phyloP scores from a whole-genome alignment of 2,113 vertebrate species.

The Argyrosomus japonicus region DNA sequence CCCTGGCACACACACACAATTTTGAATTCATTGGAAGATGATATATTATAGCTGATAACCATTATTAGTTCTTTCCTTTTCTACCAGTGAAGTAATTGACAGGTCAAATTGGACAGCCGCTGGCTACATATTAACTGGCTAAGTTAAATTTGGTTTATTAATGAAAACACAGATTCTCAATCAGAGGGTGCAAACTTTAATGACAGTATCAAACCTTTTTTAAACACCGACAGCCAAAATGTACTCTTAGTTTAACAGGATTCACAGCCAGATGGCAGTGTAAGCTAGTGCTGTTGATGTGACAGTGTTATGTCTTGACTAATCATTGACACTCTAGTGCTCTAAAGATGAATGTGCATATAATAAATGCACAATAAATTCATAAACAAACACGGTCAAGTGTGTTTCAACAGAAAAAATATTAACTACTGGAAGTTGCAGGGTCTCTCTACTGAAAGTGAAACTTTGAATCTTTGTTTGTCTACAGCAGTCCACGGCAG shows the following conservation, averaged over 20 bases:
- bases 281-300: not conserved
- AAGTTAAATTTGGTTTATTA: not conserved
- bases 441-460: not conserved
- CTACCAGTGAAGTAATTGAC: not conserved
- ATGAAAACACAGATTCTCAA: not conserved
- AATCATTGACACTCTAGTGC: constrained; percentile 26
- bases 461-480: not conserved
- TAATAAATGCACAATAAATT: not conserved
- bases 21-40: not conserved
- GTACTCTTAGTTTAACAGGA: not conserved
- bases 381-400: not conserved
- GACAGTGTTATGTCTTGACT: not conserved
- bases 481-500: not conserved
- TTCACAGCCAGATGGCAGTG: not conserved
- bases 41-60: not conserved
- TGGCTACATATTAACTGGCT: not conserved
- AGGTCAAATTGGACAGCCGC: not conserved
- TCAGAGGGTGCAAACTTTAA: not conserved
- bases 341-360: not conserved
- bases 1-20: not conserved
- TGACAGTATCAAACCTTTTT: not conserved
- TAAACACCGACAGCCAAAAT: not conserved
- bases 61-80: not conserved
- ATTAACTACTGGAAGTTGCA: not conserved
- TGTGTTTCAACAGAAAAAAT: not conserved